A percentile compares a stretch with the other conserved stretches of the same genome.
Conservation (phyloP, 2,113 vertebrate genomes). For the Piaya cayana region DNA sequence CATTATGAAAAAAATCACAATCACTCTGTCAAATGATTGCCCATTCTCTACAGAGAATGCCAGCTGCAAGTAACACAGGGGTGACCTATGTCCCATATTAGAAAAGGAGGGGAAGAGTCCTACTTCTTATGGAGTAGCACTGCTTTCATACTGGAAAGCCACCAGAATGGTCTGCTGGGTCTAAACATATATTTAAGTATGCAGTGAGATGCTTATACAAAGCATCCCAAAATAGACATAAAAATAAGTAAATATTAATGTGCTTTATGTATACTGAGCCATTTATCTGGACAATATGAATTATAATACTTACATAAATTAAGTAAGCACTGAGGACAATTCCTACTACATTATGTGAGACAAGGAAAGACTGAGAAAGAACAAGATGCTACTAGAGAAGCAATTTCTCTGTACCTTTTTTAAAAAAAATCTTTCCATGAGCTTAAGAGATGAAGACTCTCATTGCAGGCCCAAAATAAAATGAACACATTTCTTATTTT, state of each 20-base stretch:
- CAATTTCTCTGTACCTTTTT: background rate
- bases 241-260: constrained; percentile 22
- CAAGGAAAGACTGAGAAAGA: background rate
- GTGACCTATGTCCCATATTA: background rate
- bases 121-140: background rate
- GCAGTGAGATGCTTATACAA: background rate
- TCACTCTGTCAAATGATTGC: background rate
- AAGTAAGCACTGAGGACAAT: constrained; percentile 10
- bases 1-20: background rate
- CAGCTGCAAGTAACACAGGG: background rate
- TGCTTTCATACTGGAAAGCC: background rate
- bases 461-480: background rate
- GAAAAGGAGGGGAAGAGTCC: background rate
- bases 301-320: background rate
- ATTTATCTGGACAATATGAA: background rate
- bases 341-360: background rate
- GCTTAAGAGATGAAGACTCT: background rate
- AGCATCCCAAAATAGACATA: background rate
- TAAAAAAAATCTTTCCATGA: background rate
- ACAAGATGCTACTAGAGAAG: background rate
- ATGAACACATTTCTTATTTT: background rate
- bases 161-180: background rate
- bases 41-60: background rate
- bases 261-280: background rate
- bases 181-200: background rate